Conservation (phyloP, 2,113 vertebrate species). For the Cyprinodon brontotheroides region DNA sequence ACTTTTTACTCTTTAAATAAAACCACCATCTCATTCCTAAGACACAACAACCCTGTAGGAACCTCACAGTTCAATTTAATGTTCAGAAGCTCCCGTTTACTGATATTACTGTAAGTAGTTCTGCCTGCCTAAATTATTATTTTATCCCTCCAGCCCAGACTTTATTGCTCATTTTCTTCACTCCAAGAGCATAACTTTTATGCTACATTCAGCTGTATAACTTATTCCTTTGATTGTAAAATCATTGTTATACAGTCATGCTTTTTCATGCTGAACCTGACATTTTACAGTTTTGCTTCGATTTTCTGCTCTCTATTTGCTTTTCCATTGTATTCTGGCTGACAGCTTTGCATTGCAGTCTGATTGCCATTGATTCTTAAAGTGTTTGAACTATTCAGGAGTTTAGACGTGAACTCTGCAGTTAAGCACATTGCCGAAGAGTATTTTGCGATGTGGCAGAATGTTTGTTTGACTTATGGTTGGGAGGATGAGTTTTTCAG, state of each 20-base stretch:
- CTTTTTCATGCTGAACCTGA: background rate
- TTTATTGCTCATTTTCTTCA: background rate
- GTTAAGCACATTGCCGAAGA: background rate
- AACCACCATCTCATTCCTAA: background rate
- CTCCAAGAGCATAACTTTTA: background rate
- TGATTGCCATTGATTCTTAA: constrained; percentile 12
- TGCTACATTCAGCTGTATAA: background rate
- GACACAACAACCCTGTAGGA: background rate
- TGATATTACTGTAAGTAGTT: background rate
- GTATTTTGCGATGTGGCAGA: background rate
- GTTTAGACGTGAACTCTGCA: background rate
- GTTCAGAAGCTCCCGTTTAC: background rate
- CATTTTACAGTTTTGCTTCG: background rate
- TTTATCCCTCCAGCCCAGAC: background rate
- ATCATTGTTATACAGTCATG: background rate
- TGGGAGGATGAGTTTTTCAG: background rate
- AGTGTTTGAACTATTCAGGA: constrained; percentile 10
- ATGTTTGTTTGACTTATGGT: background rate
- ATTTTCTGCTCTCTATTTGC: constrained; percentile 15
- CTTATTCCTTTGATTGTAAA: background rate
- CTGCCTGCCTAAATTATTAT: background rate
- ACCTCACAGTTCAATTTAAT: background rate
- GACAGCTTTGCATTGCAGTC: constrained; percentile 9
- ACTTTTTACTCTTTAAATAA: too few species aligned
- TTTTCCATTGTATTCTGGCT: background rate